Conservation (phyloP, 2,888 invertebrate species). For the Myopa tessellatipennis region DNA sequence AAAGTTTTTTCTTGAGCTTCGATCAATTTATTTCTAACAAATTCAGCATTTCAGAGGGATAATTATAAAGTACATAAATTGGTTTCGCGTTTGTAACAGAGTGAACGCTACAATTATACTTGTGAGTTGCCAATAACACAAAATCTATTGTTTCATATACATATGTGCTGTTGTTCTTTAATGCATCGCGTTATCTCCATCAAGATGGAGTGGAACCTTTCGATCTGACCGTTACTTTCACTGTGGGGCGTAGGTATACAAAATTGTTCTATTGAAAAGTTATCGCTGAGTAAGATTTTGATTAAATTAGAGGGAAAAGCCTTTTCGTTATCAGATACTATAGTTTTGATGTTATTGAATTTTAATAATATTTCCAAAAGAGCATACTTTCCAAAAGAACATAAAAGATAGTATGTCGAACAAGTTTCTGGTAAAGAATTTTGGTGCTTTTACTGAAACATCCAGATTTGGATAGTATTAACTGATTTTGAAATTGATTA, state of each 20-base stretch:
- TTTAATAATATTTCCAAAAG: slow-evolving; percentile 29
- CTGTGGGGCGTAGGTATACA: slow-evolving; percentile 43
- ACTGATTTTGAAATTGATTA: slow-evolving; percentile 43
- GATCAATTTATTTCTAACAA: background rate
- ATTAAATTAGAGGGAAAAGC: slow-evolving; percentile 34
- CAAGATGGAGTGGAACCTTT: slow-evolving; percentile 42
- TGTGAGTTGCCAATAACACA: slow-evolving; percentile 41
- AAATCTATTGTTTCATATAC: slow-evolving; percentile 41
- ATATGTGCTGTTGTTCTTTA: slow-evolving; percentile 43
- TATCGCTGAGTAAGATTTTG: slow-evolving; percentile 40
- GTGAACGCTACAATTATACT: slow-evolving; percentile 42
- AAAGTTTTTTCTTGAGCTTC: background rate
- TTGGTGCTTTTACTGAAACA: slow-evolving; percentile 29
- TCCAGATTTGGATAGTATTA: slow-evolving; percentile 35
- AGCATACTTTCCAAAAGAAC: no score
- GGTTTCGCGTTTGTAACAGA: slow-evolving; percentile 41
- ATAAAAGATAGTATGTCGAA: slow-evolving; percentile 30
- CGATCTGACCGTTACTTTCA: slow-evolving; percentile 44
- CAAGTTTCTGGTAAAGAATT: slow-evolving; percentile 33
- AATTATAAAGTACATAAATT: slow-evolving; percentile 26
- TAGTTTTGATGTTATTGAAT: slow-evolving; percentile 38
- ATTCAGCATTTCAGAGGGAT: background rate
- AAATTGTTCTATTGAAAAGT: slow-evolving; percentile 33
- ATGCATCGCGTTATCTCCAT: slow-evolving; percentile 44
- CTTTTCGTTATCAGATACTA: slow-evolving; percentile 42